Base-by-base conservation (phyloP, 2,888 invertebrate genomes). In the Aphelenchoides bicaudatus region DNA sequence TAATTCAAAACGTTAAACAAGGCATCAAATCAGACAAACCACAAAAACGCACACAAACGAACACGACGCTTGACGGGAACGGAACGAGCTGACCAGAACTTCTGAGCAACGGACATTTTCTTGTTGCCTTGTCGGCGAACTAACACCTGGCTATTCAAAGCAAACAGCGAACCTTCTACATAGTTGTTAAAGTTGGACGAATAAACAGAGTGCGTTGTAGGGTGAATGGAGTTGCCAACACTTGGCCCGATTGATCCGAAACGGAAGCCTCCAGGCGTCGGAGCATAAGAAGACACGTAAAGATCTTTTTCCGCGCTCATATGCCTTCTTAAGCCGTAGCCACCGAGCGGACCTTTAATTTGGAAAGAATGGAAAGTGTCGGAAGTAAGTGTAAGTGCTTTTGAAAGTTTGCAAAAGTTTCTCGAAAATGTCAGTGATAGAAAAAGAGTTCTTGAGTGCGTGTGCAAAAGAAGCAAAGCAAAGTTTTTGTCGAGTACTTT, bases 211-310 rank as follows among this genome's bases (percentile, higher is more conserved):
- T 43, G n/a, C 8, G 43, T 10, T 25, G n/a, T 19, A 19, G 23
- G 10, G 16, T 43, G 43, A 6, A 19, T 8, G 10, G 6, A 8
- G 43, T 8, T 43, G 43, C 16, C 23, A 25, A 6, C 23, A 19
- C 16, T 43, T n/a, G 43, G 43, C 23, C 43, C 43, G 23, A 43
- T 43, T n/a, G 43, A 43, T 21, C 43, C 43, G 43, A 43, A 43
- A 8, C 43, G 43, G 23, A 19, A 43, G 23, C 43, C 43, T 10
- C 21, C 23, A n/a, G 43, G 23, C 23, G 43, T 19, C 43, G 43
- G 43, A 8, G 21, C 43, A n/a, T 21, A 21, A 21, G 21, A 19
- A 25, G 25, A 43, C 10, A 21, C 16, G 23, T 43, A 25, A 8
- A 43, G 23, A 25, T 43, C 43, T 25, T 43, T 43, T 21, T 43